phyloP scores from a whole-genome alignment of 1,140 invertebrate species.

The Steinernema khuongi region DNA sequence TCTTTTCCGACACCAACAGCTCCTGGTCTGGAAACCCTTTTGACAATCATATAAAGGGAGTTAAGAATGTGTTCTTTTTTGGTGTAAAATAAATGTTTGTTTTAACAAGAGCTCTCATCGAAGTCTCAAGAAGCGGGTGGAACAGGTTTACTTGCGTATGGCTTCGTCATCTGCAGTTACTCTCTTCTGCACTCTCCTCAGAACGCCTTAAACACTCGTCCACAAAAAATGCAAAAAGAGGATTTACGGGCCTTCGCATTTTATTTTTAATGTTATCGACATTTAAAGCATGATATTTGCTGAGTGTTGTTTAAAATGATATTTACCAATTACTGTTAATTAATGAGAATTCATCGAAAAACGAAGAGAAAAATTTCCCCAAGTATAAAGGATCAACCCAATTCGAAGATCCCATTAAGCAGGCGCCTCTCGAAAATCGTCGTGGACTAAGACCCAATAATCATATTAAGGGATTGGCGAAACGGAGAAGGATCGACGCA shows the following conservation, averaged over 20 bases:
- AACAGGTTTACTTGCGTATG: neutral
- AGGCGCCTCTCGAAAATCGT: too few relatives aligned
- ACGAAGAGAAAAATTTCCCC: too few relatives aligned
- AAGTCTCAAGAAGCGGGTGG: neutral
- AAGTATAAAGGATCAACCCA: constrained; percentile 7
- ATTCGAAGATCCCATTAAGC: constrained; percentile 14
- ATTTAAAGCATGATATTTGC: too few relatives aligned
- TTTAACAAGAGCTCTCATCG: neutral
- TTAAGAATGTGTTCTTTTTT: too few relatives aligned
- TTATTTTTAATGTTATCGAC: too few relatives aligned
- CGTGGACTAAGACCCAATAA: neutral
- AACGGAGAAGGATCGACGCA: neutral
- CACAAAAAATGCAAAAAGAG: neutral
- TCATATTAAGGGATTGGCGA: constrained; percentile 8
- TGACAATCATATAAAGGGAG: constrained; percentile 7
- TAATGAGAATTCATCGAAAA: too few relatives aligned
- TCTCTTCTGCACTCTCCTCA: neutral
- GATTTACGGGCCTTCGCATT: neutral
- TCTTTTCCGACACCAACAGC: neutral
- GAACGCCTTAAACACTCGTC: neutral
- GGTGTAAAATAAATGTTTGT: too few relatives aligned
- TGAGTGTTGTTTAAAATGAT: too few relatives aligned
- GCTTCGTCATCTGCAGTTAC: neutral
- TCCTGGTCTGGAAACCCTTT: neutral
- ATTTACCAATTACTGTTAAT: too few relatives aligned